Evolutionary conservation across 2,888 invertebrate genomes (phyloP).

Genomic region (Linnaemya tessellans): DNA sequence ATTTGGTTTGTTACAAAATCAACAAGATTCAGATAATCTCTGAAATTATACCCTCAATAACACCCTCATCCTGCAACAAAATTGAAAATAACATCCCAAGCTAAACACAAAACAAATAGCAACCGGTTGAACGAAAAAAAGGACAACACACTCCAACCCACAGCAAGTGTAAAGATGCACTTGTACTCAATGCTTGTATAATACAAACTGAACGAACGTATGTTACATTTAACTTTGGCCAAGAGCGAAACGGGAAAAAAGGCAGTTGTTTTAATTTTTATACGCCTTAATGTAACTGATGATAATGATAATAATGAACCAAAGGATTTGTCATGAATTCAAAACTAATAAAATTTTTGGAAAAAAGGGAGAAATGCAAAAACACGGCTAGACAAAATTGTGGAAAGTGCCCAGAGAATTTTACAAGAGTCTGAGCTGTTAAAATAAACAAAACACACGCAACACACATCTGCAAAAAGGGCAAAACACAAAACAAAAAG

Average conservation of each 20-base stretch:
- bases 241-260: constrained; percentile 14
- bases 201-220: constrained; percentile 54
- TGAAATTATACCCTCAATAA: constrained; percentile 50
- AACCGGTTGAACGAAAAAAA: constrained; percentile 63
- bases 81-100: constrained; percentile 11
- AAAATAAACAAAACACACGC: constrained; percentile 73
- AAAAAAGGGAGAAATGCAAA: background rate
- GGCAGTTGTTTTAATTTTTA: constrained; percentile 57
- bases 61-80: constrained; percentile 31
- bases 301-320: constrained; percentile 70
- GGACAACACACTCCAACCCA: constrained; percentile 36
- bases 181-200: constrained; percentile 33
- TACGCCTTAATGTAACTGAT: constrained; percentile 67
- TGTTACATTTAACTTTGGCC: constrained; percentile 29
- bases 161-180: constrained; percentile 64
- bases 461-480: constrained; percentile 68
- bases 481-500: constrained; percentile 27
- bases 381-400: constrained; percentile 57
- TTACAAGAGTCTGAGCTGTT: constrained; percentile 69
- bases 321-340: constrained; percentile 71
- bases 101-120: constrained; percentile 64
- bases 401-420: constrained; percentile 36
- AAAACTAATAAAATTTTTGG: constrained; percentile 57
- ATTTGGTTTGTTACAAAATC: constrained; percentile 59
- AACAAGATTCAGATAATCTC: constrained; percentile 57